These are phyloP conservation scores for Dynastes hyllus DNA, from an alignment of 2,888 invertebrate species.

Conservation along the genomic window DNA sequence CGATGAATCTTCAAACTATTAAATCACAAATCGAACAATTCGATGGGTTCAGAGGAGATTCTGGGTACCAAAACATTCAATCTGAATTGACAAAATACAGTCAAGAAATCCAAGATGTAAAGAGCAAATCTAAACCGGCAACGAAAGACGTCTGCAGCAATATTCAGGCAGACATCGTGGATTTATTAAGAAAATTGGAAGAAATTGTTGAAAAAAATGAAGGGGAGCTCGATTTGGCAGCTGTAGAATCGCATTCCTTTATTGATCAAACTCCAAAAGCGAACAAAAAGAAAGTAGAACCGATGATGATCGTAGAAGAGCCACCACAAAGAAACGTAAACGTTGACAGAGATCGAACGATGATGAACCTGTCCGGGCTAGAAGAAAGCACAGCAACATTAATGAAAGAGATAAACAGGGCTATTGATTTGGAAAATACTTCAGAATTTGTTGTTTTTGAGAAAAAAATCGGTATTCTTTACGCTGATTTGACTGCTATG, in stretches of 20 bases:
- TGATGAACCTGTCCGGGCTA: conserved; percentile 52
- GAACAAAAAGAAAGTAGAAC: conserved; percentile 19
- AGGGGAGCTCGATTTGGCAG: conserved; percentile 58
- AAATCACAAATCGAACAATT: conserved; percentile 52
- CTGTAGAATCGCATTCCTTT: conserved; percentile 60
- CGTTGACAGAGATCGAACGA: conserved; percentile 19
- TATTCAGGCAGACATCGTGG: conserved; percentile 52
- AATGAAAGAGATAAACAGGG: conserved; percentile 55
- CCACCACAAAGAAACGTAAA: conserved; percentile 18
- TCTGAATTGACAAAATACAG: conserved; percentile 49
- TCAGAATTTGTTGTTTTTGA: conserved; percentile 56
- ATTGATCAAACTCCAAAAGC: conserved; percentile 53
- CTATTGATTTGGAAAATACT: conserved; percentile 55
- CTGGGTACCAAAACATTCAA: conserved; percentile 54
- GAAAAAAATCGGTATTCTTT: conserved; percentile 58
- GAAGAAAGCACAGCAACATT: conserved; percentile 54
- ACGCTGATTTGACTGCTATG: conserved; percentile 57
- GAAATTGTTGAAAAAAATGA: conserved; percentile 54
- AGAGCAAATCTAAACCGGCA: conserved; percentile 50
- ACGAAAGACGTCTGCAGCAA: conserved; percentile 50
- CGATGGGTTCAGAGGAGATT: conserved; percentile 51
- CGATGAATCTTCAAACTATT: conserved; percentile 35
- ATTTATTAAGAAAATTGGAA: conserved; percentile 53
- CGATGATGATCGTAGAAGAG: conserved; percentile 4
- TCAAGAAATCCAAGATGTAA: conserved; percentile 52